Evolutionary conservation across 2,888 invertebrate species (phyloP), one percentile per base, ranked within the genome.

Genomic region (Caenorhabditis plicata): DNA sequence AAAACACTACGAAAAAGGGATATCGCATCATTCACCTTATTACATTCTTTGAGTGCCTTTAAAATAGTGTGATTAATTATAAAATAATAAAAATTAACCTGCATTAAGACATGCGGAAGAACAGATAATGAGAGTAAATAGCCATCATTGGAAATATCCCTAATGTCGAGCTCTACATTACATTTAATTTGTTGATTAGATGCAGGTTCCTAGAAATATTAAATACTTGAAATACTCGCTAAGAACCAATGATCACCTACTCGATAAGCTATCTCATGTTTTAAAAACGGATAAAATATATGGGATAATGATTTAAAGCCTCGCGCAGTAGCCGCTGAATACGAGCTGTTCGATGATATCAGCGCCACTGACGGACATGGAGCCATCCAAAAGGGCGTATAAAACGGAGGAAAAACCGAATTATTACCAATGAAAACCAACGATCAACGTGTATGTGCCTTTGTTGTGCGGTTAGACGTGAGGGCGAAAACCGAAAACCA

Each of bases 71-170:
- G 29, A 27, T 9, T 27, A 7, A 27, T 13, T 9, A 9, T 9
- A 27, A 13, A 27, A 27, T 9, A 27, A 27, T 3, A 22, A 7
- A 11, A 39, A 39, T 39, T 39, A 11, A 75, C 74, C 63, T 79
- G 75, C 26, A 68, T 64, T 11, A 80, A 55, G 3, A 78, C 77
- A 45, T 67, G 60, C 3, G 78, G 77, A 8, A 80, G 64, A 9
- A 78, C 80, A 11, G 77, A 71, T 13, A 73, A 54, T n/a, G 74
- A 70, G n/a, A 78, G 54, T 7, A 80, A 61, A 42, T 74, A 77
- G 4, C 80, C 81, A 26, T 75, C 73, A 44, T 68, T 70, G 3
- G 68, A 50, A 72, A 84, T 80, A 65, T 85, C 84, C 36, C 82
- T 80, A 48, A 84, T 75, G 35, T 78, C 77, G 15, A 76, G 39